phyloP scores from a whole-genome alignment of 2,797 vertebrate genomes.

The Pteronotus mesoamericanus region DNA sequence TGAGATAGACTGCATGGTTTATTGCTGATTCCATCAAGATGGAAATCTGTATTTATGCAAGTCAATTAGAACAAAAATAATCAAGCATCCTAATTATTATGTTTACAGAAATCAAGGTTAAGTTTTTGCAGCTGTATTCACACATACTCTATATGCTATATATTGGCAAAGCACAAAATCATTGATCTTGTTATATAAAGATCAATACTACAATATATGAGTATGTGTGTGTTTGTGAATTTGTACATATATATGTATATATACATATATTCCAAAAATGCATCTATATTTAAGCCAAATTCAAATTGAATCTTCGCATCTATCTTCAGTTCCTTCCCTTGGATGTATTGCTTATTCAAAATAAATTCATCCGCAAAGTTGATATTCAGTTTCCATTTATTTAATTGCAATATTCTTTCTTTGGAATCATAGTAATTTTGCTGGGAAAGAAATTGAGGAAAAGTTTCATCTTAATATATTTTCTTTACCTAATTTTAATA shows the following conservation, averaged over 20 bases:
- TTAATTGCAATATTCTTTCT: not conserved
- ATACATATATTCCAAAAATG: not conserved
- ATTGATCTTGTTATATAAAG: not conserved
- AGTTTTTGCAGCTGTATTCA: not conserved
- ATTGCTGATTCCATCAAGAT: not conserved
- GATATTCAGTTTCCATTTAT: slow-evolving; percentile 3
- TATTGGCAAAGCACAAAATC: not conserved
- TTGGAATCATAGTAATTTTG: not conserved
- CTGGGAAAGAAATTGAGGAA: not conserved
- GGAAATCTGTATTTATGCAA: not conserved
- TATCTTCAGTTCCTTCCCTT: slow-evolving; percentile 42
- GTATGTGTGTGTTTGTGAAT: not conserved
- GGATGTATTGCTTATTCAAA: slow-evolving; percentile 34
- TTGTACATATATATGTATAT: not conserved
- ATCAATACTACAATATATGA: not conserved
- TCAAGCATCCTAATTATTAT: not conserved
- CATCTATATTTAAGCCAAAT: slow-evolving; percentile 7
- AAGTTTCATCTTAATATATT: not conserved
- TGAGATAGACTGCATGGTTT: slow-evolving; percentile 10
- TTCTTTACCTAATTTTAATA: slow-evolving; percentile 39
- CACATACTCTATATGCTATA: not conserved
- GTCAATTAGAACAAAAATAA: slow-evolving; percentile 38
- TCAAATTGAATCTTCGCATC: not conserved
- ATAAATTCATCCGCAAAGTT: not conserved
- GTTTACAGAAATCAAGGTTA: not conserved